These are phyloP conservation scores for Rhysida immarginata DNA, from an alignment of 1,140 invertebrate genomes.

Conservation along the genomic window DNA sequence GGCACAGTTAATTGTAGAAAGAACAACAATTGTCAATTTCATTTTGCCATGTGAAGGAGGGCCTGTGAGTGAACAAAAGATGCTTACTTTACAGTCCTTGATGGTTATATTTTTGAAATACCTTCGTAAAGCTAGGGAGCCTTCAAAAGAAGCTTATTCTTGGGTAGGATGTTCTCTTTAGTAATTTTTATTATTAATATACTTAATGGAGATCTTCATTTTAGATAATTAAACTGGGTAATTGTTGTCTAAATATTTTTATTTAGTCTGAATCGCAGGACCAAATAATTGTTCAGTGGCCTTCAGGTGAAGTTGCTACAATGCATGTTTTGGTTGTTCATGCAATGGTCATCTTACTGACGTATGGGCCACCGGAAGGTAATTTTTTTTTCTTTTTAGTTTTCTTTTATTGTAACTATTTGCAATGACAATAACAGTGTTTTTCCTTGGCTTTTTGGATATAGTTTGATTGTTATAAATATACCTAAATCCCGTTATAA, in stretches of 20 bases:
- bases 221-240: too few species aligned
- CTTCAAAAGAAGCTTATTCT: slow-evolving; percentile 39
- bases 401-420: too few species aligned
- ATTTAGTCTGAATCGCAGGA: slow-evolving; percentile 23
- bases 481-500: too few species aligned
- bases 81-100: slow-evolving; percentile 45
- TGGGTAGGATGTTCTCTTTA: slow-evolving; percentile 21
- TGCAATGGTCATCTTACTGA: slow-evolving; percentile 83
- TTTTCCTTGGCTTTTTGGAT: not conserved
- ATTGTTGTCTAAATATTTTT: too few species aligned
- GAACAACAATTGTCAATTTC: slow-evolving; percentile 70
- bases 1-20: slow-evolving; percentile 78
- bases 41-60: slow-evolving; percentile 47
- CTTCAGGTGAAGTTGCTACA: slow-evolving; percentile 60
- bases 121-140: slow-evolving; percentile 46
- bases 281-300: slow-evolving; percentile 58
- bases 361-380: slow-evolving; percentile 37
- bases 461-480: not conserved
- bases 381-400: too few species aligned
- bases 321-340: slow-evolving; percentile 81
- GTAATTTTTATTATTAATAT: too few species aligned
- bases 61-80: slow-evolving; percentile 25
- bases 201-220: too few species aligned
- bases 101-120: slow-evolving; percentile 62
- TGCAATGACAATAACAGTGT: not conserved